Evolutionary conservation across 2,113 vertebrate genomes (phyloP), one percentile per base, ranked within the genome.

Genomic region (Callipepla californica): DNA sequence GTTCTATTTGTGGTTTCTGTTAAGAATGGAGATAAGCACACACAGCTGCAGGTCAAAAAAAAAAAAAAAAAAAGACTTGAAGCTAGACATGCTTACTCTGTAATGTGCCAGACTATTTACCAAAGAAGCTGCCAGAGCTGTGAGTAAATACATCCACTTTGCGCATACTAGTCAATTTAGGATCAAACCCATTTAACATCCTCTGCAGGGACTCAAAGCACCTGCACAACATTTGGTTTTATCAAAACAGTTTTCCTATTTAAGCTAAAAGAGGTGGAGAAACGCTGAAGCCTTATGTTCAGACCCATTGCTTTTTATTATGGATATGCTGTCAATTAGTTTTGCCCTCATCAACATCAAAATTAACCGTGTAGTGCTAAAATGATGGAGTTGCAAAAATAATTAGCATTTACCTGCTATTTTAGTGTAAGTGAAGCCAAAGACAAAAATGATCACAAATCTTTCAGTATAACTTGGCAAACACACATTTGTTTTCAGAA

Each of bases 91-190:
- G 79, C 75, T 78, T 78, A 32, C 36, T 61, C 44, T 91, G 18
- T 80, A 38, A 62, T 72, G 51, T 92, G 90, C 92, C 92, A 95
- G 87, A 88, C 69, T 90, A 44, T 92, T 90, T 94, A 88, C 79
- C 1, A 8, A 72, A 81, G 90, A 80, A 88, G 61, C 90, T 95
- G 93, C 87, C 91, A 95, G 58, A 4, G 4, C 72, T 88, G 73
- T 75, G 79, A 90, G 68, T 81, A 95, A 93, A 95, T 86, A 86
- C 40, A 94, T 86, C 72, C 82, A 94, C 65, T 96, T 85, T 90
- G 79, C 61, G 91, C 65, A 75, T 65, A 72, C 79, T 62, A 88
- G 87, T 94, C 93, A 91, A 90, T 92, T 91, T 90, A 93, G 69
- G 87, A 93, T 94, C 80, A 94, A 95, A 88, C 61, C 69, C 4